Base-by-base conservation (phyloP, 2,888 invertebrate genomes). In the Perithous albicinctus region DNA sequence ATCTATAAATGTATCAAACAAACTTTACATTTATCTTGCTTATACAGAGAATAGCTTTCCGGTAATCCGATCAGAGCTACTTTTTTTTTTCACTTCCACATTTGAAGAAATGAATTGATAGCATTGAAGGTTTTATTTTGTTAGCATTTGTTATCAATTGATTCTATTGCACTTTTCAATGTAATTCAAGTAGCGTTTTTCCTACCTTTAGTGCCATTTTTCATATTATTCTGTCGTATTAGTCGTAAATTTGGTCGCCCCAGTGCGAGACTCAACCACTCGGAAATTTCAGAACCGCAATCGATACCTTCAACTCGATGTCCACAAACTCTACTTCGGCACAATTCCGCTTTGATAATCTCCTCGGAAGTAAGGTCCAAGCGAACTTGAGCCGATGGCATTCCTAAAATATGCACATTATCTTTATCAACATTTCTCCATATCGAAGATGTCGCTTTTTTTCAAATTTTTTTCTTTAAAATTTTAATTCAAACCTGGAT, bases 311-410 rank as follows among this genome's bases (percentile, higher is more conserved):
- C 94, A 0, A 98, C 95, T 81, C 95, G 93, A 89, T 97, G 97
- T 0, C 96, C 96, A 91, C 98, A 98, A 10, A 99, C 96, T 94
- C 97, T 97, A 89, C 96, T 97, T 83, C 95, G 95, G 89, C 97
- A 97, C 51, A 95, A 85, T 80, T 93, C 91, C 35, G 93, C 92
- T 15, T 93, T 91, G 82, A 88, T 88, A 0, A 86, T 88, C 18
- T 85, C 88, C 48, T 90, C 85, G 0, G 87, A 61, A 2, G 76
- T 80, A 12, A 89, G 84, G 12, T 94, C 93, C 51, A 97, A 90
- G 2, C 95, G 93, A 61, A 96, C 90, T 20, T 93, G 88, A 48
- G 96, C 93, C 43, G 93, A 83, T 56, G 92, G 86, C 92, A 94
- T 94, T 70, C 94, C 95, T 95, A 89, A 80, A 61, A 64, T 29